Conservation (phyloP, 2,797 vertebrate species). For the Podarcis lilfordi region DNA sequence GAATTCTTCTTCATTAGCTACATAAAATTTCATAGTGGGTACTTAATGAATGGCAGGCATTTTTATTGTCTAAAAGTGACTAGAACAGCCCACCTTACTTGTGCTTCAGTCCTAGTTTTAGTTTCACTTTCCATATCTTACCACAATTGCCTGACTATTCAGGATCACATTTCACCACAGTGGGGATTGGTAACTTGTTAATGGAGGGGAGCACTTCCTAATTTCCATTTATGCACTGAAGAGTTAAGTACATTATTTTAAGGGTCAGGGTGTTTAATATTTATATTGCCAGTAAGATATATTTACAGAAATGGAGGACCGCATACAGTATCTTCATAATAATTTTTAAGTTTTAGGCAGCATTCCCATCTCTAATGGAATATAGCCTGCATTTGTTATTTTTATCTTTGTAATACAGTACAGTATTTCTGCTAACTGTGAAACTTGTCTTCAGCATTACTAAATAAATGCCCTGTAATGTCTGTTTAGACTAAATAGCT, state of each 20-base stretch:
- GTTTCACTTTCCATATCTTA: too few species aligned
- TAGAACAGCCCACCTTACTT: too few species aligned
- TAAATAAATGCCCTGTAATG: background rate
- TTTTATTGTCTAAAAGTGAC: too few species aligned
- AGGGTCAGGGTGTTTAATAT: conserved; percentile 7
- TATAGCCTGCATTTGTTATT: background rate
- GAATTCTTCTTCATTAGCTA: background rate
- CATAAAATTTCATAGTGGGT: background rate
- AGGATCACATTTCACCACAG: too few species aligned
- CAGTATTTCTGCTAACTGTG: conserved; percentile 26
- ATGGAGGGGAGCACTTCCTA: background rate
- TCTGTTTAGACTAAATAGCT: conserved; percentile 29
- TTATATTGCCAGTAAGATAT: conserved; percentile 5
- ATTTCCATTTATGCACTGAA: background rate
- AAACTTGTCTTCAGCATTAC: conserved; percentile 31
- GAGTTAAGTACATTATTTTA: background rate
- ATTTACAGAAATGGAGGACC: background rate
- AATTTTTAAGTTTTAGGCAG: background rate
- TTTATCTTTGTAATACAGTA: conserved; percentile 31
- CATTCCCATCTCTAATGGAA: conserved; percentile 18
- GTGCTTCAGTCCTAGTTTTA: too few species aligned
- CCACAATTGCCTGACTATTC: too few species aligned
- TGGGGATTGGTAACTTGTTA: accelerated
- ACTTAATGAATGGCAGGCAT: too few species aligned
- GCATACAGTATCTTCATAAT: conserved; percentile 18